Percentiles rank a stretch among this genome's conserved stretches.
phyloP scores from a whole-genome alignment of 2,113 vertebrate species.

The Indicator indicator region DNA sequence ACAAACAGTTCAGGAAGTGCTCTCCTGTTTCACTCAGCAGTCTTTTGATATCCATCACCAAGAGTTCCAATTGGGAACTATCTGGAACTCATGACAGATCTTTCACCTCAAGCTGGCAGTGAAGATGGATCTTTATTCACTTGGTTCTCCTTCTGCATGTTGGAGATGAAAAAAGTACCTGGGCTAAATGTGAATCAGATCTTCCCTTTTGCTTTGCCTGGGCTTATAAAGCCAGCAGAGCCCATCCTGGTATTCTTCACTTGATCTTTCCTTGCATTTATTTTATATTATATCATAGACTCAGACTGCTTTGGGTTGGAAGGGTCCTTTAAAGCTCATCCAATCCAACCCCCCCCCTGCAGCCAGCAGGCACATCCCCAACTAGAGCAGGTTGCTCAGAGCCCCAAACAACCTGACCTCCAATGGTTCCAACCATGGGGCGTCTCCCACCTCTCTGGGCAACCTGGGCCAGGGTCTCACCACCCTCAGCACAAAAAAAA shows the following conservation, averaged over 20 bases:
- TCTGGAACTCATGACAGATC: not conserved
- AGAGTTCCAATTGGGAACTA: not conserved
- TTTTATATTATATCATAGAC: not conserved
- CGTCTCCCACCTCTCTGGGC: no score
- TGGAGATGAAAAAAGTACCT: not conserved
- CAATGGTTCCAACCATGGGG: no score
- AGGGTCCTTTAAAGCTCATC: no score
- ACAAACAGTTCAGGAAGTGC: not conserved
- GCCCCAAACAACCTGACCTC: no score
- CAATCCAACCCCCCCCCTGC: no score
- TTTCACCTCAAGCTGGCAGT: not conserved
- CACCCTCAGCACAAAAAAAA: no score
- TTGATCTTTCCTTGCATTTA: not conserved
- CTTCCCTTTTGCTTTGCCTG: not conserved
- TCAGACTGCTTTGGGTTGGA: no score
- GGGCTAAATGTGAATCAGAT: not conserved
- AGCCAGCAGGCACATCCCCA: no score
- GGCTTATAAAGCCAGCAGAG: not conserved
- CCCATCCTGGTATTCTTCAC: not conserved
- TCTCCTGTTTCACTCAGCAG: not conserved
- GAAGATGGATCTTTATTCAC: not conserved
- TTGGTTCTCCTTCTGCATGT: not conserved
- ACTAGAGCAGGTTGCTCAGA: no score
- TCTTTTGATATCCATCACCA: not conserved
- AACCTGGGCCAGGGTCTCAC: no score